A percentile compares a stretch with the other conserved stretches of the same genome.
phyloP scores from a whole-genome alignment of 2,888 invertebrate species.

The Ferdinandea cuprea region DNA sequence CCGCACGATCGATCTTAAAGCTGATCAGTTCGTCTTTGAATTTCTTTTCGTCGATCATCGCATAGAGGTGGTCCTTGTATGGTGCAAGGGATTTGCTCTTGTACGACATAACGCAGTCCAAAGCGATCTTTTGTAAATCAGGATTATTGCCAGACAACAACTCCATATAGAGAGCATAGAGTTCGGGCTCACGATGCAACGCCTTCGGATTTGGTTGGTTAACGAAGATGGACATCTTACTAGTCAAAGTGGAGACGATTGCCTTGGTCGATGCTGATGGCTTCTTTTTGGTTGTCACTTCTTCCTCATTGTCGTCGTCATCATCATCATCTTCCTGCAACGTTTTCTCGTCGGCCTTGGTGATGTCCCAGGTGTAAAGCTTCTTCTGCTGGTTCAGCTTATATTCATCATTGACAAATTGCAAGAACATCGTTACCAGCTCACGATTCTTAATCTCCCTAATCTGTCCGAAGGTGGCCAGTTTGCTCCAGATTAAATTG shows the following conservation, averaged over 20 bases:
- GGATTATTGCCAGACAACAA: conserved; percentile 91
- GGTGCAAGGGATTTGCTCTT: conserved; percentile 90
- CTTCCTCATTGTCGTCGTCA: conserved; percentile 81
- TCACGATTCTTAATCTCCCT: conserved; percentile 92
- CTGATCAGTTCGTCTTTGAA: conserved; percentile 92
- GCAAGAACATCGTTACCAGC: conserved; percentile 90
- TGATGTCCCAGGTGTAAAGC: conserved; percentile 85
- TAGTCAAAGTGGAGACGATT: conserved; percentile 84
- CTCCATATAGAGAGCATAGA: conserved; percentile 90
- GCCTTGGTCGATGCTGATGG: conserved; percentile 77
- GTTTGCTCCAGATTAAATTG: conserved; percentile 90
- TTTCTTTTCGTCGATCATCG: conserved; percentile 93
- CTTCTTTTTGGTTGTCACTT: conserved; percentile 75
- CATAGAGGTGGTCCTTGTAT: conserved; percentile 91
- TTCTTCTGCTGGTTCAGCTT: conserved; percentile 85
- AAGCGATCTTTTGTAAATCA: conserved; percentile 91
- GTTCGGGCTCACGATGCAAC: conserved; percentile 89
- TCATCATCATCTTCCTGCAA: conserved; percentile 80
- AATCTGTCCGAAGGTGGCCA: conserved; percentile 89
- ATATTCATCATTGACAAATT: conserved; percentile 88
- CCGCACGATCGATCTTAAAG: conserved; percentile 91
- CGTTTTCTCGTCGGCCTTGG: conserved; percentile 77
- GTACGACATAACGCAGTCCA: conserved; percentile 94
- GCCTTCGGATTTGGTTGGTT: conserved; percentile 92
- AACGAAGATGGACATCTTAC: conserved; percentile 89